Conservation (phyloP, 2,797 vertebrate species). For the Myotis planiceps region DNA sequence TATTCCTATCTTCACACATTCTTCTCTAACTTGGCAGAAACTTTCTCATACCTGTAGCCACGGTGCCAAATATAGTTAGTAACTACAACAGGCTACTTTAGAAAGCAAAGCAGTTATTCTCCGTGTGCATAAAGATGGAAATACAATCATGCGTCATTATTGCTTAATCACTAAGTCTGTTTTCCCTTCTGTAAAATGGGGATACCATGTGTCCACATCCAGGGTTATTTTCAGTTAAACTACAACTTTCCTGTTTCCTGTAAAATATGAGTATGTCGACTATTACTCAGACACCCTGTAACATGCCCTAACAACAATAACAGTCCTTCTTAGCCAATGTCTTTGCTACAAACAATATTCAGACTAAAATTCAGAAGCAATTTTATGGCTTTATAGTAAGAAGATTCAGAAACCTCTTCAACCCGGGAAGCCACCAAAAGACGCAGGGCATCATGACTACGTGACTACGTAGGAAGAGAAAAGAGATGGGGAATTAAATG, state of each 20-base stretch:
- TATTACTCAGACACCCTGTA: background rate
- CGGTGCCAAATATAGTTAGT: background rate
- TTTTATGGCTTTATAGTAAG: background rate
- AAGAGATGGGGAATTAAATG: background rate
- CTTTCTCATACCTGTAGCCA: background rate
- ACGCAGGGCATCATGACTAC: background rate
- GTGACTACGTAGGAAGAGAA: background rate
- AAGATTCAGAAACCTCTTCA: background rate
- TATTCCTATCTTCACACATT: background rate
- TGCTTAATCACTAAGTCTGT: background rate
- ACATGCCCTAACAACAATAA: background rate
- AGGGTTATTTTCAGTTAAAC: background rate
- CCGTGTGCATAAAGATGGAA: background rate
- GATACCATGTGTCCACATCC: background rate
- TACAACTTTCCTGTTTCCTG: background rate
- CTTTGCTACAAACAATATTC: background rate
- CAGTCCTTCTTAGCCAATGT: background rate
- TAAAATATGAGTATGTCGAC: background rate
- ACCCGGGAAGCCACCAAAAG: background rate
- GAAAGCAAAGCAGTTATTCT: background rate
- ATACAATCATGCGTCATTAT: background rate
- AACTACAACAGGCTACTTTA: background rate
- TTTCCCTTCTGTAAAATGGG: background rate
- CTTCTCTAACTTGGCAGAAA: background rate
- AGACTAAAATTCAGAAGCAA: background rate